phyloP scores from a whole-genome alignment of 2,113 vertebrate species.

The Corynorhinus townsendii region DNA sequence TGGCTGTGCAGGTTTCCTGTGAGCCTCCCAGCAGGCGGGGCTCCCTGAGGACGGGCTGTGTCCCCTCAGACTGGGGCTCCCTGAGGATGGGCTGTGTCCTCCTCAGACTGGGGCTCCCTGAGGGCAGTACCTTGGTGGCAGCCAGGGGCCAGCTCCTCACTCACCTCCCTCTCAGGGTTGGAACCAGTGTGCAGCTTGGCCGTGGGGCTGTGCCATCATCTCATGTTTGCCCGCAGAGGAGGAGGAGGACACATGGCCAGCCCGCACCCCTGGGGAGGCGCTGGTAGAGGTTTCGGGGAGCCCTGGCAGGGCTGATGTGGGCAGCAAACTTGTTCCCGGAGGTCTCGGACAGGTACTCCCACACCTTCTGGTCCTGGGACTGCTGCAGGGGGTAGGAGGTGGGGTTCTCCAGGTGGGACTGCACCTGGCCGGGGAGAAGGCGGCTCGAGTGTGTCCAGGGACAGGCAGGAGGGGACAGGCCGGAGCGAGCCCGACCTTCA shows the following conservation, averaged over 20 bases:
- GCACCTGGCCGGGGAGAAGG: constrained; percentile 82
- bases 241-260: constrained; percentile 85
- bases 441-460: background rate
- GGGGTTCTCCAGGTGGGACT: constrained; percentile 97
- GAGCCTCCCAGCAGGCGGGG: background rate
- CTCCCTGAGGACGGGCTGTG: background rate
- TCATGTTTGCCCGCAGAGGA: constrained; percentile 87
- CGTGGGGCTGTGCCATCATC: no score
- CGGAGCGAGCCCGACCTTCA: constrained; percentile 85
- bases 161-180: constrained; percentile 92
- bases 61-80: background rate
- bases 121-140: background rate
- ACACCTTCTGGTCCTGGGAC: constrained; percentile 95
- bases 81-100: background rate
- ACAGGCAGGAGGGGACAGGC: fast-evolving
- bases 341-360: constrained; percentile 95
- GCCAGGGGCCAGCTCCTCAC: background rate
- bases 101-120: background rate
- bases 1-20: background rate
- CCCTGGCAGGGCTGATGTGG: constrained; percentile 85
- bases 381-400: constrained; percentile 97
- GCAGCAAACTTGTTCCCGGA: constrained; percentile 93
- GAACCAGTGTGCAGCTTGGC: constrained; percentile 96
- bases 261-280: constrained; percentile 86
- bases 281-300: constrained; percentile 88